These are phyloP conservation scores for Phortica variegata DNA, from an alignment of 1,140 invertebrate species.

Conservation along the genomic window DNA sequence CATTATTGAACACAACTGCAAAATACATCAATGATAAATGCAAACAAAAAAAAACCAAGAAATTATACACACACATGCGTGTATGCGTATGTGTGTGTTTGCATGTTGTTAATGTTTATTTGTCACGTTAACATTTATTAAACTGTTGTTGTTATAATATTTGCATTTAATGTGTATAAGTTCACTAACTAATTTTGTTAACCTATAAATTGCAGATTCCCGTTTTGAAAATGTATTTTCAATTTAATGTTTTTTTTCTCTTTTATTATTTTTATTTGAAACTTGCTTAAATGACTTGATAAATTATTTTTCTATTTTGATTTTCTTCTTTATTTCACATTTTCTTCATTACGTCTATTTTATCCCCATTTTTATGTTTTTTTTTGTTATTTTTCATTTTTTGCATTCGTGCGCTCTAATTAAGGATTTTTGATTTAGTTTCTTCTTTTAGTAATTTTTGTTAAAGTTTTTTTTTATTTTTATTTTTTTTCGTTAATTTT, in stretches of 20 bases:
- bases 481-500: conserved; percentile 5
- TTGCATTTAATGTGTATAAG: conserved; percentile 8
- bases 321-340: not conserved
- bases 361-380: conserved; percentile 1
- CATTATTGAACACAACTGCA: no score
- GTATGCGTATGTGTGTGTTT: no score
- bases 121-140: conserved; percentile 44
- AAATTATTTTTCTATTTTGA: not conserved
- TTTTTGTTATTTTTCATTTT: conserved; percentile 22
- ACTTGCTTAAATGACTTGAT: no score
- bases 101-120: no score
- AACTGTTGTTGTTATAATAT: not conserved
- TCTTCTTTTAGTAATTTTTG: no score
- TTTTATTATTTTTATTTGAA: no score
- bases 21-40: no score
- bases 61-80: no score
- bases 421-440: no score
- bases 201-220: conserved; percentile 43
- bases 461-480: conserved; percentile 2
- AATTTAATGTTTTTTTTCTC: no score
- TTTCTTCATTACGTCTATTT: conserved; percentile 6
- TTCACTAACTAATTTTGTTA: conserved; percentile 26
- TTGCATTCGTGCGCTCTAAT: no score
- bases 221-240: not conserved
- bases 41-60: no score